Conservation (phyloP, 2,797 vertebrate species). For the Acridotheres tristis region DNA sequence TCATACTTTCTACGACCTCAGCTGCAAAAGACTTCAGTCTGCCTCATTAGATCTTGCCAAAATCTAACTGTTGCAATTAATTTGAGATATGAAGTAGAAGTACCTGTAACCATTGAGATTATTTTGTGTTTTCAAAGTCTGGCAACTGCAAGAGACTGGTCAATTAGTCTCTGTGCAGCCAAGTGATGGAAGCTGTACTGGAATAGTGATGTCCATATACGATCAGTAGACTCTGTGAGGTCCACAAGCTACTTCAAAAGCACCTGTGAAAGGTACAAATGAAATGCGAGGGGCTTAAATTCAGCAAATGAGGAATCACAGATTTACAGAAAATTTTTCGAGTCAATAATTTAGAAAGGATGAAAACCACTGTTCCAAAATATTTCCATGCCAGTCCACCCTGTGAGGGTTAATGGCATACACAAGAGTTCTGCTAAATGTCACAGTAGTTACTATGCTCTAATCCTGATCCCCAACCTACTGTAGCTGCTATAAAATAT, state of each 20-base stretch:
- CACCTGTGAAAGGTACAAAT: background rate
- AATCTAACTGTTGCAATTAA: background rate
- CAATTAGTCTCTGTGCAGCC: background rate
- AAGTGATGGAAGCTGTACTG: background rate
- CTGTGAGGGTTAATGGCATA: conserved; percentile 70
- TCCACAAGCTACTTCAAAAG: background rate
- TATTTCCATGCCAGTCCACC: conserved; percentile 33
- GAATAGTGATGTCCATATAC: background rate
- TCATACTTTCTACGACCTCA: background rate
- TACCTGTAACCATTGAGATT: background rate
- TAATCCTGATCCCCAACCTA: conserved; percentile 83
- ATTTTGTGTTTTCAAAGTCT: background rate
- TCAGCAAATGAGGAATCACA: background rate
- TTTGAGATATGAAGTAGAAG: background rate
- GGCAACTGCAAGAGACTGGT: background rate
- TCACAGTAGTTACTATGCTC: conserved; percentile 82
- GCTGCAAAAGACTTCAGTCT: background rate
- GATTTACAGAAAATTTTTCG: background rate
- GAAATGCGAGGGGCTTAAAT: background rate
- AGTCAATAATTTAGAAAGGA: background rate
- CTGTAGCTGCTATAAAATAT: conserved; percentile 85
- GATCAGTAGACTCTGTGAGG: background rate
- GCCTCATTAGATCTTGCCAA: background rate
- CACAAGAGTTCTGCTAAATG: conserved; percentile 81
- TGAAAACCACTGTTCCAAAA: background rate